A percentile compares a stretch with the other conserved stretches of the same genome.
phyloP scores from a whole-genome alignment of 2,888 invertebrate genomes.

The Nematopogon swammerdamellus region DNA sequence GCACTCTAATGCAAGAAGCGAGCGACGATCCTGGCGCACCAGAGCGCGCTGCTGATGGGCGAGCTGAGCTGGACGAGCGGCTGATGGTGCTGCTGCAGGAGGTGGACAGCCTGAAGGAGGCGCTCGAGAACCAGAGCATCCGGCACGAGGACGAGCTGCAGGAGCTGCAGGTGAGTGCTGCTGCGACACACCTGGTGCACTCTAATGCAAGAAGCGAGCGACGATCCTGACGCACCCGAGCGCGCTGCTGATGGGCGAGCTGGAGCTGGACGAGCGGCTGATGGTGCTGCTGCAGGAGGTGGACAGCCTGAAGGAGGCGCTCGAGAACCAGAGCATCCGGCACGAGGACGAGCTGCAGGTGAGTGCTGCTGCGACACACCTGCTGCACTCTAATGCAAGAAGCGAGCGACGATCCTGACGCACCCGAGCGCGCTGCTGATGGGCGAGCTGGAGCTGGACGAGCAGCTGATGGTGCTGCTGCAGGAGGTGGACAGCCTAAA shows the following conservation, averaged over 20 bases:
- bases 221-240: slow-evolving; percentile 65
- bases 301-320: slow-evolving; percentile 55
- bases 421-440: slow-evolving; percentile 66
- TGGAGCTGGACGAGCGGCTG: slow-evolving; percentile 52
- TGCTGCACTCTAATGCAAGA: slow-evolving; percentile 34
- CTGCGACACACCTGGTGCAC: too few species aligned
- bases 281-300: slow-evolving; percentile 59
- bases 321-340: slow-evolving; percentile 59
- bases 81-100: slow-evolving; percentile 56
- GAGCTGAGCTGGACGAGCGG: slow-evolving; percentile 54
- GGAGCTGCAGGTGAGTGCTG: slow-evolving; percentile 55
- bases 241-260: slow-evolving; percentile 59
- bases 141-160: slow-evolving; percentile 55
- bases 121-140: slow-evolving; percentile 59
- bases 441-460: slow-evolving; percentile 55
- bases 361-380: slow-evolving; percentile 45
- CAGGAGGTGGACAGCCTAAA: slow-evolving; percentile 62
- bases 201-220: slow-evolving; percentile 44
- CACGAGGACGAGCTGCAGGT: slow-evolving; percentile 56
- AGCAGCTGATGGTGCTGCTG: slow-evolving; percentile 52
- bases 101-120: slow-evolving; percentile 59
- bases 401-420: slow-evolving; percentile 54
- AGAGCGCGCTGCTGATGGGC: slow-evolving; percentile 63
- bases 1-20: slow-evolving; percentile 41
- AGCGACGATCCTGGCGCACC: slow-evolving; percentile 59